Percentiles rank a stretch among this genome's conserved stretches.
Evolutionary conservation across 2,888 invertebrate species (phyloP).

Genomic region (Patella pellucida): DNA sequence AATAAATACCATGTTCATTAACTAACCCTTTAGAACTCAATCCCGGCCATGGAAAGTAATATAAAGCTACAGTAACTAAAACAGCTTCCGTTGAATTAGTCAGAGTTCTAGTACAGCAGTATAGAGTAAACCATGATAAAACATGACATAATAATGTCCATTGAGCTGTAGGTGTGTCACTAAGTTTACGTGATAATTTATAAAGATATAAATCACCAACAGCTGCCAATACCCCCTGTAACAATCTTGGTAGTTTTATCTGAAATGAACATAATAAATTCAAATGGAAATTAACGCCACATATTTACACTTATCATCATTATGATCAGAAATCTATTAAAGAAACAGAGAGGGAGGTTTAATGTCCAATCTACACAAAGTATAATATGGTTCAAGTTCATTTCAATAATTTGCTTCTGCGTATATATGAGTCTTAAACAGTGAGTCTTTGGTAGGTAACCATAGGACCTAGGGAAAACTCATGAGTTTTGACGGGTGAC

Average conservation of each 20-base stretch:
- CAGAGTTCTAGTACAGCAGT: conserved; percentile 88
- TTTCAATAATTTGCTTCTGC: too few relatives aligned
- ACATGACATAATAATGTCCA: conserved; percentile 83
- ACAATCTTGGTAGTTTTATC: conserved; percentile 82
- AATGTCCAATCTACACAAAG: too few relatives aligned
- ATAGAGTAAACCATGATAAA: conserved; percentile 93
- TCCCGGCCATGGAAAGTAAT: conserved; percentile 74
- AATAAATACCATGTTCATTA: too few relatives aligned
- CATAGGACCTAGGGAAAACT: too few relatives aligned
- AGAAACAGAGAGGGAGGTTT: too few relatives aligned
- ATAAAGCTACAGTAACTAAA: conserved; percentile 85
- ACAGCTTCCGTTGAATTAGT: conserved; percentile 89
- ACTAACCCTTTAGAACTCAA: not conserved
- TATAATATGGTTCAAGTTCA: too few relatives aligned
- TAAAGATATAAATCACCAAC: conserved; percentile 83
- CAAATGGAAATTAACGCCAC: not conserved
- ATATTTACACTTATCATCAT: too few relatives aligned
- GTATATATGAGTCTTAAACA: too few relatives aligned
- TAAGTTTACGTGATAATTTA: conserved; percentile 72
- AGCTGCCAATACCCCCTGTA: conserved; percentile 84
- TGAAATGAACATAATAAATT: conserved; percentile 68
- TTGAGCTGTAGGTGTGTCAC: conserved; percentile 71
- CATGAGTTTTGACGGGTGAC: too few relatives aligned
- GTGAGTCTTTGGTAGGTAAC: too few relatives aligned
- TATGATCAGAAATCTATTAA: too few relatives aligned